Conservation (phyloP, 2,797 vertebrate genomes). For the Typhlichthys eigenmanni region DNA sequence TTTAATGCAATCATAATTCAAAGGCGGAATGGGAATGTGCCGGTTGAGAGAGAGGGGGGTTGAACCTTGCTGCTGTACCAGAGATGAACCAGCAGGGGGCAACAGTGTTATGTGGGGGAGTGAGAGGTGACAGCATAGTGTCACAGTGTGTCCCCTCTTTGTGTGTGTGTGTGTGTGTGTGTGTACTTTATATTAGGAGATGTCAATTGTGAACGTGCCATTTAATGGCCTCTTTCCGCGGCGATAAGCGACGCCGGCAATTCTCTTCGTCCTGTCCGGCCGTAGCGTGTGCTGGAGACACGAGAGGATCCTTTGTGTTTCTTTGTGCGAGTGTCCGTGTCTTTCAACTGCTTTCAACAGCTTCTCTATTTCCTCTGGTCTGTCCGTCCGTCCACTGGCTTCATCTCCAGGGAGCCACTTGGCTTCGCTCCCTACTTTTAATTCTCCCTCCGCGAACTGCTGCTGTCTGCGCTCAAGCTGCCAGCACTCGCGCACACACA, state of each 20-base stretch:
- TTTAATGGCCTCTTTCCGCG: not conserved
- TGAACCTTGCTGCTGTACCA: slow-evolving; percentile 47
- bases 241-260: not conserved
- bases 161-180: slow-evolving; percentile 8
- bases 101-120: slow-evolving; percentile 71
- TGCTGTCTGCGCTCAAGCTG: slow-evolving; percentile 74
- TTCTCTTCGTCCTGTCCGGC: not conserved
- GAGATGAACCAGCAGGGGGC: slow-evolving; percentile 72
- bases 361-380: slow-evolving; percentile 70
- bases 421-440: slow-evolving; percentile 75
- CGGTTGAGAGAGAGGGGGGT: not conserved
- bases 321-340: slow-evolving; percentile 3
- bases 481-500: slow-evolving; percentile 25
- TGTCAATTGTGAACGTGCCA: not conserved
- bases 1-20: slow-evolving; percentile 36
- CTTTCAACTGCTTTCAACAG: slow-evolving; percentile 28
- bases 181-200: not conserved
- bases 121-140: slow-evolving; percentile 73
- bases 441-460: slow-evolving; percentile 75
- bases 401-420: slow-evolving; percentile 74
- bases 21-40: slow-evolving; percentile 22
- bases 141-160: slow-evolving; percentile 62
- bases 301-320: not conserved
- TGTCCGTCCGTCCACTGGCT: slow-evolving; percentile 72
- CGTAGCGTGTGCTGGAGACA: slow-evolving; percentile 14